Evolutionary conservation across 1,140 invertebrate genomes (phyloP).

Genomic region (Euwallacea fornicatus): DNA sequence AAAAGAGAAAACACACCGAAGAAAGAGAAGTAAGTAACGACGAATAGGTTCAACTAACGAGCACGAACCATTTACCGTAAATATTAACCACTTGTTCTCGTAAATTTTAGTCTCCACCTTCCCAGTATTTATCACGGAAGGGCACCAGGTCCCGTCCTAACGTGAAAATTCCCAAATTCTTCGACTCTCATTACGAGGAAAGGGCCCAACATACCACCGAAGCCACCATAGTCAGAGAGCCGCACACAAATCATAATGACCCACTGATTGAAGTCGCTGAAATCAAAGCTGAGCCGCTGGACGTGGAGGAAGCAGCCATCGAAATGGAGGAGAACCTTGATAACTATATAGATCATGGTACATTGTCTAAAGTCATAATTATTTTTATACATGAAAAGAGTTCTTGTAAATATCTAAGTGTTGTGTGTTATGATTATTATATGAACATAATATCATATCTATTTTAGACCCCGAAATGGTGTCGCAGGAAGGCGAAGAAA

Average conservation of each 20-base stretch:
- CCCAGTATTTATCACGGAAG: conserved; percentile 45
- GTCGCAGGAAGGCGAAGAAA: conserved; percentile 38
- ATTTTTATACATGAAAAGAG: not conserved
- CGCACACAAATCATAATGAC: conserved; percentile 38
- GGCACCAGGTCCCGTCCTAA: conserved; percentile 50
- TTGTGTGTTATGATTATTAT: too few species aligned
- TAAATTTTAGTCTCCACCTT: conserved; percentile 40
- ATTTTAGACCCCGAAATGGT: conserved; percentile 27
- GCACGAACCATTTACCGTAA: conserved; percentile 1
- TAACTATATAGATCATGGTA: conserved; percentile 32
- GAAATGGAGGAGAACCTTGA: conserved; percentile 43
- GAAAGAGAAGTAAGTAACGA: conserved; percentile 37
- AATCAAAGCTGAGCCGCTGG: conserved; percentile 46
- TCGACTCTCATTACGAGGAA: conserved; percentile 42
- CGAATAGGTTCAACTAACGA: not conserved
- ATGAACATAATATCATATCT: too few species aligned
- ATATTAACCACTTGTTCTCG: not conserved
- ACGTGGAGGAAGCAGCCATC: conserved; percentile 40
- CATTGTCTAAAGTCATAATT: not conserved
- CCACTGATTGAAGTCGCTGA: conserved; percentile 38
- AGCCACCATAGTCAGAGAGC: conserved; percentile 36
- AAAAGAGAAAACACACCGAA: conserved; percentile 36
- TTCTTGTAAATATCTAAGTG: not conserved
- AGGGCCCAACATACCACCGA: conserved; percentile 24
- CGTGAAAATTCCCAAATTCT: conserved; percentile 49